Evolutionary conservation across 2,113 vertebrate genomes (phyloP), one percentile per base, ranked within the genome.

Genomic region (Colaptes auratus): DNA sequence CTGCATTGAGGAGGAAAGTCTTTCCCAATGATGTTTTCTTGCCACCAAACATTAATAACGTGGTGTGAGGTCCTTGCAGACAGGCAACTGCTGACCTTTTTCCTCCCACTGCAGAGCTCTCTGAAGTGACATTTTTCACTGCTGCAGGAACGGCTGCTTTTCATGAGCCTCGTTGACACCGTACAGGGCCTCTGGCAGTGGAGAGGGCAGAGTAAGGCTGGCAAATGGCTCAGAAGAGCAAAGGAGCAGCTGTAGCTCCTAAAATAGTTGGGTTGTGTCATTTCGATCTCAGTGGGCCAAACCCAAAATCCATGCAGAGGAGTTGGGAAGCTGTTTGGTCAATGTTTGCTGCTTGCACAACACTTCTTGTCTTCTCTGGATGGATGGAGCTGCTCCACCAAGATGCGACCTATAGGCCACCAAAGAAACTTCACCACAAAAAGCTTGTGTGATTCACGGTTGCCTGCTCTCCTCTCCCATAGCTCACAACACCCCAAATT

Each of bases 71-170:
- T 88, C 85, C 79, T 55, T 58, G 31, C 58, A 81, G 53, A 50
- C 42, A 84, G 74, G 66, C n/a, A 44, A 76, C 55, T 78, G 55
- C n/a, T 67, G 61, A 63, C 81, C 65, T 64, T 82, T 95, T 53
- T 90, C 55, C 72, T 53, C 58, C 46, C 0, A 0, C 58, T 89
- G 63, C 50, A 79, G 77, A 92, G 61, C 24, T 35, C 46, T 44
- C 42, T 46, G 56, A 48, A 31, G 28, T 92, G 80, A 39, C 0
- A 2, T 19, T 78, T 86, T 31, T 67, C 9, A 8, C 59, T 80
- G 52, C 63, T 82, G 63, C 48, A 23, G 31, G 31, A 23, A 30
- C 0, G 2, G 16, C 30, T 78, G 72, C 21, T 74, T 84, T 46
- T 35, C 71, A 23, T 31, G 63, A 66, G 11, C 66, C 33, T 63